phyloP scores from a whole-genome alignment of 1,140 invertebrate genomes.

The Linepithema humile region DNA sequence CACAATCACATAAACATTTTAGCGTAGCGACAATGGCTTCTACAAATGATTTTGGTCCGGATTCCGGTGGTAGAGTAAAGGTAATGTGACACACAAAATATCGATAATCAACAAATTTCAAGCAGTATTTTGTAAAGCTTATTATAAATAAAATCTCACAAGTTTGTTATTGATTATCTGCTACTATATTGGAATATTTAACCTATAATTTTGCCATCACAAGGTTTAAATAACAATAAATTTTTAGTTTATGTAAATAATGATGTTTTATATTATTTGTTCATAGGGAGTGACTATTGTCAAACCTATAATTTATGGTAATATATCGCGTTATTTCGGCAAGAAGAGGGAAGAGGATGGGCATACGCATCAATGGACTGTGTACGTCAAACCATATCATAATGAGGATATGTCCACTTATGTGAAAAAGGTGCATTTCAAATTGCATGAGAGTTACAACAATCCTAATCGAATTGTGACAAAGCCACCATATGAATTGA shows the following conservation, averaged over 20 bases:
- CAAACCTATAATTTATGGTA: constrained; percentile 99
- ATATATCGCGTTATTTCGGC: constrained; percentile 97
- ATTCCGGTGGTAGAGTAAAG: constrained; percentile 92
- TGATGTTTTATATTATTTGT: background rate
- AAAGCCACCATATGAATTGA: constrained; percentile 98
- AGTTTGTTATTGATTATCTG: no score
- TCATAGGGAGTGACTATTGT: constrained; percentile 94
- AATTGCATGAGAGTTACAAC: constrained; percentile 98
- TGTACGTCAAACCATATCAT: constrained; percentile 97
- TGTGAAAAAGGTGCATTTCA: constrained; percentile 98
- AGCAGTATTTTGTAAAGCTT: no score
- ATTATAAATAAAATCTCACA: no score
- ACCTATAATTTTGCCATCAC: background rate
- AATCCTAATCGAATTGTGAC: constrained; percentile 96
- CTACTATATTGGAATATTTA: background rate
- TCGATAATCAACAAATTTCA: no score
- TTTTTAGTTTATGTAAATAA: background rate
- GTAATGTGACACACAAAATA: constrained; percentile 84
- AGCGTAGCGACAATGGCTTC: no score
- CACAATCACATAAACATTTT: no score
- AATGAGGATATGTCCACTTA: constrained; percentile 98
- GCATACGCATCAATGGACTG: constrained; percentile 99
- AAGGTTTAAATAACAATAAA: background rate
- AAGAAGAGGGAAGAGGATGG: constrained; percentile 99
- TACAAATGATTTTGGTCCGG: constrained; percentile 91